Evolutionary conservation across 2,888 invertebrate genomes (phyloP).

Genomic region (Electrophaes corylata): DNA sequence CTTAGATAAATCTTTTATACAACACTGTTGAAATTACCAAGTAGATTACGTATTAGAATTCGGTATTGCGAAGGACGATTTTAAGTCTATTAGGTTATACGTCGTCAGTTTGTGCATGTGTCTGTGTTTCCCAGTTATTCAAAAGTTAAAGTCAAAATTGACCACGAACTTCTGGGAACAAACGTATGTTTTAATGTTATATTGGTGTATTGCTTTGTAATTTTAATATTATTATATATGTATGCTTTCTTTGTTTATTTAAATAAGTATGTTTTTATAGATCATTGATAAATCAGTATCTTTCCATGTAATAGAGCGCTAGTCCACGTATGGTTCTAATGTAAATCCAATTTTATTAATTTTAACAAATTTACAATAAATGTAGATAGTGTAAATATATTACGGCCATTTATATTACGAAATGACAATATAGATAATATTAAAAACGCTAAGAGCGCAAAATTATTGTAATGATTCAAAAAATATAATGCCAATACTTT

Average conservation of each 20-base stretch:
- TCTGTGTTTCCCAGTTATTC: slow-evolving; percentile 1
- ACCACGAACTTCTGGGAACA: neutral
- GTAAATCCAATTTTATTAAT: slow-evolving; percentile 1
- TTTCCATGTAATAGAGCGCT: slow-evolving; percentile 22
- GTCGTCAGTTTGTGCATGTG: slow-evolving; percentile 6
- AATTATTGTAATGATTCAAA: slow-evolving; percentile 25
- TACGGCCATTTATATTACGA: slow-evolving; percentile 42
- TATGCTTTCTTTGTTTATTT: slow-evolving; percentile 11
- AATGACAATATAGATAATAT: slow-evolving; percentile 45
- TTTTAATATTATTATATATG: slow-evolving; percentile 3
- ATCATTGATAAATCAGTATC: slow-evolving; percentile 5
- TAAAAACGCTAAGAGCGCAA: slow-evolving; percentile 42
- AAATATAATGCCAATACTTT: slow-evolving; percentile 9
- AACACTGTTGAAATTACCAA: slow-evolving; percentile 26
- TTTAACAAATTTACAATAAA: neutral
- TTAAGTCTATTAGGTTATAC: neutral
- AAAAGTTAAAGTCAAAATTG: neutral
- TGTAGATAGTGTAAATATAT: slow-evolving; percentile 37
- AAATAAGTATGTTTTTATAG: slow-evolving; percentile 1
- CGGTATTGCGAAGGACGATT: slow-evolving; percentile 17
- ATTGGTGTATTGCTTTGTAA: neutral
- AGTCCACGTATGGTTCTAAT: slow-evolving; percentile 26
- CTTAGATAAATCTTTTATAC: slow-evolving; percentile 14
- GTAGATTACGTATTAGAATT: slow-evolving; percentile 9
- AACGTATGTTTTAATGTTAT: slow-evolving; percentile 3